Percentiles rank a stretch among this genome's conserved stretches.
phyloP scores from a whole-genome alignment of 2,113 vertebrate species.

The Climacteris rufus region DNA sequence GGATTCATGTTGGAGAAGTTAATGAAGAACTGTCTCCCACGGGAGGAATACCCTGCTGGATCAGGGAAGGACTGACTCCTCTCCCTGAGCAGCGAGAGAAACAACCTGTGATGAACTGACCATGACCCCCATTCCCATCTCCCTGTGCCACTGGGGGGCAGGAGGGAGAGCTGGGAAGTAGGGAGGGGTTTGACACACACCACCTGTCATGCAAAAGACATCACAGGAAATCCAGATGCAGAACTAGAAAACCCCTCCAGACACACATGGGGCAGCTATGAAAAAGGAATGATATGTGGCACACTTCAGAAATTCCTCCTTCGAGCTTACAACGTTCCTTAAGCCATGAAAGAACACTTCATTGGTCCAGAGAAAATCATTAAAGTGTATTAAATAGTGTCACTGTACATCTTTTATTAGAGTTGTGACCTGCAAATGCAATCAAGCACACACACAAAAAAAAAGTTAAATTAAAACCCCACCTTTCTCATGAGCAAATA shows the following conservation, averaged over 20 bases:
- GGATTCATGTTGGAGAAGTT: neutral
- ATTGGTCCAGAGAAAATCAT: neutral
- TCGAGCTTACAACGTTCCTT: neutral
- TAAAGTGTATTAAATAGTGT: neutral
- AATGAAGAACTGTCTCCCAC: neutral
- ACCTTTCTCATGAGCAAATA: neutral
- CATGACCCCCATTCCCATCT: neutral
- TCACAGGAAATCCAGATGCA: neutral
- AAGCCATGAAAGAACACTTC: neutral
- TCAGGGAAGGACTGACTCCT: neutral
- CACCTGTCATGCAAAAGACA: neutral
- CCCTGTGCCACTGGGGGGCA: neutral
- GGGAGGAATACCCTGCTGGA: neutral
- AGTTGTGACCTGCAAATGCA: neutral
- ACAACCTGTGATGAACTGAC: neutral
- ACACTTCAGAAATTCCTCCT: neutral
- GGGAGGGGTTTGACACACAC: neutral
- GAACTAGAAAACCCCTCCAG: neutral
- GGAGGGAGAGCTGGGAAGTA: neutral
- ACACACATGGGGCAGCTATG: neutral
- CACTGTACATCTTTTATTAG: neutral
- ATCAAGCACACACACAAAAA: neutral
- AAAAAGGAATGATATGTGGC: neutral
- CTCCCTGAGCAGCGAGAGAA: neutral
- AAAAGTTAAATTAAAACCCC: neutral